phyloP scores from a whole-genome alignment of 2,113 vertebrate species.

The Monopterus albus region DNA sequence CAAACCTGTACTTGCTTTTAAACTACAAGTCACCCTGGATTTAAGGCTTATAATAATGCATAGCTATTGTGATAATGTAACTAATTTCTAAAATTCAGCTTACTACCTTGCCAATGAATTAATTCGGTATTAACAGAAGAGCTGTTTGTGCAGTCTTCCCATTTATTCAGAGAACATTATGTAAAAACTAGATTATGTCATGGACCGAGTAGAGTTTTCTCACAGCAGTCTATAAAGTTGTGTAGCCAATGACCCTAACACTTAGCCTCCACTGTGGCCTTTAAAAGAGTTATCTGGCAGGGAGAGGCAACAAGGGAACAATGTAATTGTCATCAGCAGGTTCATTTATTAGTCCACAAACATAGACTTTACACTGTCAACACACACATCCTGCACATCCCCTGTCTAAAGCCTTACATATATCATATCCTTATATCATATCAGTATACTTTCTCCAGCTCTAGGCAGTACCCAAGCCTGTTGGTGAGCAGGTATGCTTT shows the following conservation, averaged over 20 bases:
- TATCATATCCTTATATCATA: too few species aligned
- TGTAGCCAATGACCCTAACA: slow-evolving; percentile 30
- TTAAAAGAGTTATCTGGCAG: slow-evolving; percentile 31
- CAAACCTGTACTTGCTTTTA: background rate
- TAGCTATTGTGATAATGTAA: background rate
- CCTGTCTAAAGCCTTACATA: background rate
- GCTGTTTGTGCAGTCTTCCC: background rate
- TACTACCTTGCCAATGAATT: background rate
- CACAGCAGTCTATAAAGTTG: slow-evolving; percentile 42
- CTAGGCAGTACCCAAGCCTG: too few species aligned
- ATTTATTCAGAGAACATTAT: background rate
- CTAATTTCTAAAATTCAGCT: background rate
- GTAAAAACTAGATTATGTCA: slow-evolving; percentile 4
- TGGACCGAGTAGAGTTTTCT: slow-evolving; percentile 25
- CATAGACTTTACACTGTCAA: slow-evolving; percentile 5
- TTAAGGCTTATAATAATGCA: slow-evolving; percentile 14
- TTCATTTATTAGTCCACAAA: slow-evolving; percentile 38
- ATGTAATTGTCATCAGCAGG: slow-evolving; percentile 18
- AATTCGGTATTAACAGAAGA: background rate
- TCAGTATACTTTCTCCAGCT: too few species aligned
- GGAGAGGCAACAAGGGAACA: slow-evolving; percentile 29
- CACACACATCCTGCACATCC: background rate
- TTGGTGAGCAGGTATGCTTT: too few species aligned
- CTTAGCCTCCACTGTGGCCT: slow-evolving; percentile 38
- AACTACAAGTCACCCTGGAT: background rate